A percentile compares a stretch with the other conserved stretches of the same genome.
phyloP scores from a whole-genome alignment of 2,888 invertebrate genomes.

The Microdon myrmicae region DNA sequence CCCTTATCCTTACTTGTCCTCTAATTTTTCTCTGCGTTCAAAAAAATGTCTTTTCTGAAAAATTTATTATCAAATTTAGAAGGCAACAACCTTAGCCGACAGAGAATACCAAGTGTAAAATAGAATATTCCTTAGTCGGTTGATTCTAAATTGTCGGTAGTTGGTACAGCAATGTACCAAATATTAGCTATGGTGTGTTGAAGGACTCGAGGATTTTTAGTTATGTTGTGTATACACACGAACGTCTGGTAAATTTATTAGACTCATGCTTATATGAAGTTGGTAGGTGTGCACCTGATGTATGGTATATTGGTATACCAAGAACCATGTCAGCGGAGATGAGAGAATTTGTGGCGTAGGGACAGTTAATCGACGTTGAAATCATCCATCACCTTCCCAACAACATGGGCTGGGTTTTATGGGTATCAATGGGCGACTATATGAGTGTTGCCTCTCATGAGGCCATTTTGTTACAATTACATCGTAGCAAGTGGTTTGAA shows the following conservation, averaged over 20 bases:
- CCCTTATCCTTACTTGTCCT: neutral
- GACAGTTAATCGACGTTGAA: slow-evolving; percentile 10
- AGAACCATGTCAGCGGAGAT: neutral
- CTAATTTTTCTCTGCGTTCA: slow-evolving; percentile 2
- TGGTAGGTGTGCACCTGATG: slow-evolving; percentile 3
- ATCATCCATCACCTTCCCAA: slow-evolving; percentile 8
- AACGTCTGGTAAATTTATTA: no score
- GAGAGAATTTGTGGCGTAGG: neutral
- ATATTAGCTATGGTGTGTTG: slow-evolving; percentile 6
- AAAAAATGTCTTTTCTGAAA: slow-evolving; percentile 15
- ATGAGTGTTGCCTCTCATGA: slow-evolving; percentile 14
- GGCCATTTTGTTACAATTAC: slow-evolving; percentile 32
- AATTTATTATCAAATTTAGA: slow-evolving; percentile 44
- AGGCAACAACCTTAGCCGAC: slow-evolving; percentile 23
- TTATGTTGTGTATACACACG: neutral
- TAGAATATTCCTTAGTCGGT: neutral
- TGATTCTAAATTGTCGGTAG: slow-evolving; percentile 28
- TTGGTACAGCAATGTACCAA: slow-evolving; percentile 6
- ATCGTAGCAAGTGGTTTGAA: slow-evolving; percentile 13
- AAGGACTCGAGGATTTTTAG: slow-evolving; percentile 11
- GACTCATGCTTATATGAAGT: no score
- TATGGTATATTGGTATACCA: slow-evolving; percentile 1
- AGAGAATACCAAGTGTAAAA: slow-evolving; percentile 6
- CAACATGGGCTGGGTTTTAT: neutral
- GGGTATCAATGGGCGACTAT: neutral